Conservation (phyloP, 1,140 invertebrate genomes). For the Cotesia glomerata region DNA sequence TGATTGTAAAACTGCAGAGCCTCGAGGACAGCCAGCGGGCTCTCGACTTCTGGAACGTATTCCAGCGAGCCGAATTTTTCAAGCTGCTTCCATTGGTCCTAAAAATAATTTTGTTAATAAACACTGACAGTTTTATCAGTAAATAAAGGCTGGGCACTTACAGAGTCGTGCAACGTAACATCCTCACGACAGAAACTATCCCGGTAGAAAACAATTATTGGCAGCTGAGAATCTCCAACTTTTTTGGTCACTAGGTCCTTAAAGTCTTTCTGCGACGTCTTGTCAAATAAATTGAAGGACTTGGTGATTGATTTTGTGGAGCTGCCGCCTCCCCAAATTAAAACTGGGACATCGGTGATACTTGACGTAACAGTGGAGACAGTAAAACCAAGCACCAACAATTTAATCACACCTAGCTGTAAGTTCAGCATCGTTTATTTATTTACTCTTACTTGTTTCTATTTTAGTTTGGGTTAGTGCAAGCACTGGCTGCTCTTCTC, state of each 20-base stretch:
- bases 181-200: conserved; percentile 54
- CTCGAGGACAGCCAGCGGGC: conserved; percentile 42
- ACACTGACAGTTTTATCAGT: neutral
- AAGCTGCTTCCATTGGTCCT: conserved; percentile 41
- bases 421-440: conserved; percentile 30
- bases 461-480: too few relatives aligned
- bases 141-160: conserved; percentile 29
- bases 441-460: neutral
- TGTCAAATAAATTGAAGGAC: conserved; percentile 43
- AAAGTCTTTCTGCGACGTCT: conserved; percentile 42
- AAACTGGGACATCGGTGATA: conserved; percentile 42
- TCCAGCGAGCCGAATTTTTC: conserved; percentile 33
- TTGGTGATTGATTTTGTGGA: conserved; percentile 22
- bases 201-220: conserved; percentile 45
- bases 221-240: conserved; percentile 30
- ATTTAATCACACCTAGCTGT: conserved; percentile 9
- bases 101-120: conserved; percentile 11
- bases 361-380: conserved; percentile 23
- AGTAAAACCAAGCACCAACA: conserved; percentile 28
- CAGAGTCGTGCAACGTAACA: conserved; percentile 47
- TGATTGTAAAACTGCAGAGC: conserved; percentile 46
- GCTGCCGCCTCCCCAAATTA: conserved; percentile 46
- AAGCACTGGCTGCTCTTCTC: conserved; percentile 6
- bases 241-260: conserved; percentile 36
- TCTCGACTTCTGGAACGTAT: conserved; percentile 49